Evolutionary conservation across 1,140 invertebrate species (phyloP).

Genomic region (Drosophila ficusphila): DNA sequence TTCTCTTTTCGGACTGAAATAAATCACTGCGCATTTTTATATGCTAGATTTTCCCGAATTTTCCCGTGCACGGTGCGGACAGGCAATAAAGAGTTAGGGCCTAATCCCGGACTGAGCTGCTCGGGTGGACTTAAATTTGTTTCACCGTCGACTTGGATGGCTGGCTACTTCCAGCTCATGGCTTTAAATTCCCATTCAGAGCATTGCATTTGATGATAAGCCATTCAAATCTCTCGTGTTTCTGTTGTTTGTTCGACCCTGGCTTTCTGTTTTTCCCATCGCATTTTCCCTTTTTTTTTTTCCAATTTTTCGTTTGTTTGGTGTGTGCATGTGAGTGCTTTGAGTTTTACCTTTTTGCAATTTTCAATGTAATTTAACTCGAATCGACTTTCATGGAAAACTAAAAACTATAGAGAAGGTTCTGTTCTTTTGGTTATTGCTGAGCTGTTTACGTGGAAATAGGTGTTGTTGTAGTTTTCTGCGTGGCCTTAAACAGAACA

Average conservation of each 20-base stretch:
- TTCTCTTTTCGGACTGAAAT: too few relatives aligned
- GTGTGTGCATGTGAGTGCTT: conserved; percentile 22
- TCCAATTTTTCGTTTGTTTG: conserved; percentile 47
- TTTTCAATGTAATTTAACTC: conserved; percentile 80
- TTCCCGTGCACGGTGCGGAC: conserved; percentile 7
- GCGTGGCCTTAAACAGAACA: conserved; percentile 16
- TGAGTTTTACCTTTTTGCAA: conserved; percentile 49
- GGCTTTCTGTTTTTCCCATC: conserved; percentile 2
- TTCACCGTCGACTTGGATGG: conserved; percentile 5
- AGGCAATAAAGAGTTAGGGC: conserved; percentile 38
- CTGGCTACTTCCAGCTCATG: conserved; percentile 7
- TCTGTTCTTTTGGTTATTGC: conserved; percentile 19
- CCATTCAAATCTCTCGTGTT: conserved; percentile 40
- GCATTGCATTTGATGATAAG: conserved; percentile 47
- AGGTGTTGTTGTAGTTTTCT: conserved; percentile 6
- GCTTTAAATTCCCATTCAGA: conserved; percentile 40
- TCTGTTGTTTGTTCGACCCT: conserved; percentile 15
- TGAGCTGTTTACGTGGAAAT: conserved; percentile 21
- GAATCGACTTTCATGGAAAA: conserved; percentile 56
- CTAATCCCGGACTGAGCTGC: conserved; percentile 26
- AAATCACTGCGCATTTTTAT: too few relatives aligned
- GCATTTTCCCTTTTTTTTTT: conserved; percentile 23
- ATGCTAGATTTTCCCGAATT: neutral
- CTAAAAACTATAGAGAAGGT: conserved; percentile 50
- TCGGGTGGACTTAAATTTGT: conserved; percentile 23